Percentiles rank a stretch among this genome's conserved stretches.
Conservation (phyloP, 2,888 invertebrate genomes). For the Microdon myrmicae region DNA sequence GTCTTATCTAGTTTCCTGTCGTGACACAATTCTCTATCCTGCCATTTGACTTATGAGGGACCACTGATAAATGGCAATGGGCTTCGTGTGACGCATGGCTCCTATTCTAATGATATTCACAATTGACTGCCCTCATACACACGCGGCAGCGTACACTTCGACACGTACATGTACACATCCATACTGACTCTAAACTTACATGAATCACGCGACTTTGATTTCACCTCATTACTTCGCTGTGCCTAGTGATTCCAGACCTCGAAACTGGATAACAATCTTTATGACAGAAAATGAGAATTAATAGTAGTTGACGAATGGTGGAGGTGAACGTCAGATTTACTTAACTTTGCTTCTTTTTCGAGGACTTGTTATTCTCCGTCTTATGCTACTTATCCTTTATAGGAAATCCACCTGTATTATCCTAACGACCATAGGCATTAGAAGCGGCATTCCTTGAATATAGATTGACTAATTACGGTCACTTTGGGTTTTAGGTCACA, state of each 20-base stretch:
- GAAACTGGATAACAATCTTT: constrained; percentile 54
- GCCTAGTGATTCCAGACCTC: constrained; percentile 37
- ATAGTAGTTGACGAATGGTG: constrained; percentile 54
- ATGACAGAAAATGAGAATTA: constrained; percentile 56
- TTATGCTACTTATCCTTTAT: too few relatives aligned
- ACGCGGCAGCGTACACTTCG: too few relatives aligned
- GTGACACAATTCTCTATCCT: constrained; percentile 67
- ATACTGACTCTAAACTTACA: constrained; percentile 50
- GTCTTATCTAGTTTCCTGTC: constrained; percentile 68
- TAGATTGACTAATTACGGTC: constrained; percentile 44
- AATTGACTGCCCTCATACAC: constrained; percentile 48
- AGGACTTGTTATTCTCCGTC: too few relatives aligned
- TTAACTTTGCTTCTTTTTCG: constrained; percentile 25
- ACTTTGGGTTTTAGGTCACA: constrained; percentile 26
- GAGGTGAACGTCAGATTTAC: constrained; percentile 39
- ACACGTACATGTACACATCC: too few relatives aligned
- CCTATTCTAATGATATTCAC: constrained; percentile 49
- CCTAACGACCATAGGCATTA: constrained; percentile 43
- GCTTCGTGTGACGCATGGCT: constrained; percentile 39
- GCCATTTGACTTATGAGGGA: constrained; percentile 55
- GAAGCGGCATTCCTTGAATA: constrained; percentile 43
- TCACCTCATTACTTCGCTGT: constrained; percentile 38
- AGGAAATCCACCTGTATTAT: constrained; percentile 11
- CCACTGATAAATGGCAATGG: constrained; percentile 41
- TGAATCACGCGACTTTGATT: constrained; percentile 51